Evolutionary conservation across 2,113 vertebrate genomes (phyloP).

Genomic region (Capreolus pygargus): DNA sequence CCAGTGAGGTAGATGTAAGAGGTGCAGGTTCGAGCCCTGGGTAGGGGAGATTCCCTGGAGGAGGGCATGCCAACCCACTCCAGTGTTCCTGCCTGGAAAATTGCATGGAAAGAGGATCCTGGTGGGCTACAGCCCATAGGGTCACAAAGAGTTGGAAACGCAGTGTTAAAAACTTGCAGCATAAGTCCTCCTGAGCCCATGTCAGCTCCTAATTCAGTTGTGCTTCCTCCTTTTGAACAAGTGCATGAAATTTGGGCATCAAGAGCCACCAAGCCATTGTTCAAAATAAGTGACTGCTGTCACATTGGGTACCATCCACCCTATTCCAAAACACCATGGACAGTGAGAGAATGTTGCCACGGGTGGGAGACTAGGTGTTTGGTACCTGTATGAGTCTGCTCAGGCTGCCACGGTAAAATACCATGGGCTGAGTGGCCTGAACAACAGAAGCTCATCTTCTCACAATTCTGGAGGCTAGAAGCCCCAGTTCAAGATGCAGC

Average conservation of each 20-base stretch:
- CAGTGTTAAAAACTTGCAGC: neutral
- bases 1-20: neutral
- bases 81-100: neutral
- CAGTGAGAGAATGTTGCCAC: neutral
- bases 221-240: neutral
- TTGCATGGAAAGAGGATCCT: neutral
- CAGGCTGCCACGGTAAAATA: neutral
- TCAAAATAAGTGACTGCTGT: conserved; percentile 3
- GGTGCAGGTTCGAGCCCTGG: neutral
- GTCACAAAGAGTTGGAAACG: neutral
- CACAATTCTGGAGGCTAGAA: neutral
- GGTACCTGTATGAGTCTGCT: neutral
- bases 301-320: neutral
- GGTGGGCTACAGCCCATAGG: neutral
- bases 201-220: neutral
- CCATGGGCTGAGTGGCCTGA: neutral
- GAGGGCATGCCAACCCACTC: neutral
- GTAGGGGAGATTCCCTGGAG: neutral
- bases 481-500: neutral
- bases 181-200: neutral
- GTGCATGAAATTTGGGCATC: neutral
- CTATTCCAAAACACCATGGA: neutral
- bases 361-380: neutral
- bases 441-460: neutral
- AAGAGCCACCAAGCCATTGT: neutral